Base-by-base conservation (phyloP, 2,888 invertebrate genomes). In the Sinhomidia bicolor region DNA sequence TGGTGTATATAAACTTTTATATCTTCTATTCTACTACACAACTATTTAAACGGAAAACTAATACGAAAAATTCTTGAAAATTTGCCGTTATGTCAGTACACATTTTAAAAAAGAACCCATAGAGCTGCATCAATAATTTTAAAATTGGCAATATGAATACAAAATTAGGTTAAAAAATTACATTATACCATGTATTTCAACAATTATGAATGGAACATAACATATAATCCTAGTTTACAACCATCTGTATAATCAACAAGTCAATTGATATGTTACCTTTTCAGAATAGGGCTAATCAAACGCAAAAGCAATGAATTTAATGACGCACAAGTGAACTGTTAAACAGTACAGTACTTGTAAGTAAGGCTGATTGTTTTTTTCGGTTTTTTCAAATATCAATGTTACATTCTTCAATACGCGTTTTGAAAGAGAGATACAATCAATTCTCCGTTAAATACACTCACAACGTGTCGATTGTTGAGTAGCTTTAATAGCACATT, bases 231-330 rank as follows among this genome's bases (percentile, higher is more conserved):
- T 47, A 47, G n/a, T n/a, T n/a, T n/a, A n/a, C n/a, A n/a, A n/a
- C n/a, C n/a, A n/a, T n/a, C n/a, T n/a, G n/a, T n/a, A n/a, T n/a
- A n/a, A n/a, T n/a, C n/a, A n/a, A 29, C 1, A n/a, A 29, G 12
- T 60, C 26, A 60, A 29, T 26, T 60, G 60, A 60, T 60, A 60
- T 60, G 60, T 60, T 60, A 60, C 26, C 60, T 60, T 29, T 29
- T 5, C 17, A 29, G 17, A 17, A 3, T 54, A 6, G 17, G 17
- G 17, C 17, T 54, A n/a, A n/a, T 47, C 41, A 41, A 41, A 17
- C 17, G 4, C 3, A 54, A 54, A 54, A 17, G 14, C 41, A 41
- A 41, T 54, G 1, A 57, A 57, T 17, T 57, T 57, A 57, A 23
- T 57, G 23, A 7, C 57, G 20, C 20, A 20, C 3, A 57, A 47